Evolutionary conservation across 2,888 invertebrate genomes (phyloP).

Genomic region (Pheosia tremula): DNA sequence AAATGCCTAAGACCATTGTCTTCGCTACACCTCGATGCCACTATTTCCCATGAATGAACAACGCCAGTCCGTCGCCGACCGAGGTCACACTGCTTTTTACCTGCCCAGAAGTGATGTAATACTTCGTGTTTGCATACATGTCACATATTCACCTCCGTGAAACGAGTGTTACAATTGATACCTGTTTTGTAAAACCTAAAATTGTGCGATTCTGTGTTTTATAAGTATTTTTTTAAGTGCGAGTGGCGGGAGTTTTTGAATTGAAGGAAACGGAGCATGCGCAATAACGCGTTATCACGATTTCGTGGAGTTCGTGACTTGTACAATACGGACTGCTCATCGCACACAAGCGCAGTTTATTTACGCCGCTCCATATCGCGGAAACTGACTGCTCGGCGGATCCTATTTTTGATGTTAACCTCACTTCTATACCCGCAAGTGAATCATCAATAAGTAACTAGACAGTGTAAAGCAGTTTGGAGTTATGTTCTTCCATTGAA

Average conservation of each 20-base stretch:
- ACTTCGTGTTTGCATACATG: conserved; percentile 51
- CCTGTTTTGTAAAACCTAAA: neutral
- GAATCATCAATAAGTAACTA: conserved; percentile 49
- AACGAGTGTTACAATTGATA: neutral
- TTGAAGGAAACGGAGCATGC: conserved; percentile 53
- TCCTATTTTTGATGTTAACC: conserved; percentile 77
- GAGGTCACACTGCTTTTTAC: conserved; percentile 78
- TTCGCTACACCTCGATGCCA: conserved; percentile 54
- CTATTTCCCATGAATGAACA: conserved; percentile 77
- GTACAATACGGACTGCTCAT: conserved; percentile 29
- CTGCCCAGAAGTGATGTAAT: conserved; percentile 67
- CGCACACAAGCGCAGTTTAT: conserved; percentile 61
- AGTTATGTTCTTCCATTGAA: neutral
- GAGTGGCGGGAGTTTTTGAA: conserved; percentile 51
- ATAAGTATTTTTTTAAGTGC: neutral
- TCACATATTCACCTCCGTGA: conserved; percentile 44
- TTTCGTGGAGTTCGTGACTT: conserved; percentile 48
- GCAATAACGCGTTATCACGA: conserved; percentile 44
- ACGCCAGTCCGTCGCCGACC: conserved; percentile 47
- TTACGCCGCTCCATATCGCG: conserved; percentile 53
- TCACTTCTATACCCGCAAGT: conserved; percentile 63
- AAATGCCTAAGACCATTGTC: conserved; percentile 57
- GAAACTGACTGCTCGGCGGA: conserved; percentile 55
- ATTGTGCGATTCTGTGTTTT: neutral
- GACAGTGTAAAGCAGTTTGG: neutral